These are phyloP conservation scores for Acronicta psi DNA, from an alignment of 2,888 invertebrate genomes.

Conservation along the genomic window DNA sequence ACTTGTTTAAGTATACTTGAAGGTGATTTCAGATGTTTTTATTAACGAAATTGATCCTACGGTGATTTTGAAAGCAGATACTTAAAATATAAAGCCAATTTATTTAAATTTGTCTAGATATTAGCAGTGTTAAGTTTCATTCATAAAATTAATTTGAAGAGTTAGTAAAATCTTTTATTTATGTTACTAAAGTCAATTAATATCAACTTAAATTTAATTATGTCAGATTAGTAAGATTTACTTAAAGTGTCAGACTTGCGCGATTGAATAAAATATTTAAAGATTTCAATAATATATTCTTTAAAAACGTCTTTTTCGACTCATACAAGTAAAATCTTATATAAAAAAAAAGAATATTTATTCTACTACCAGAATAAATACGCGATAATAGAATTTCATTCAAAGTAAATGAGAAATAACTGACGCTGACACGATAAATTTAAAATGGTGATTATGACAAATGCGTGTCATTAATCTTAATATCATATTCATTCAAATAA, in stretches of 20 bases:
- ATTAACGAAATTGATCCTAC: conserved; percentile 12
- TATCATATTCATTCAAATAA: conserved; percentile 16
- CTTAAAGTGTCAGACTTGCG: too few relatives aligned
- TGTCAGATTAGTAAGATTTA: too few relatives aligned
- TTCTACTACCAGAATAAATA: too few relatives aligned
- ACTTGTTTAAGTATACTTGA: conserved; percentile 5
- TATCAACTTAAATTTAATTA: too few relatives aligned
- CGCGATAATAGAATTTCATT: too few relatives aligned
- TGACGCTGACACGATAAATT: conserved; percentile 4
- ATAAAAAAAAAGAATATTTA: too few relatives aligned
- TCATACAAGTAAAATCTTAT: too few relatives aligned
- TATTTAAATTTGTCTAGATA: conserved; percentile 20
- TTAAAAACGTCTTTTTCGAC: too few relatives aligned
- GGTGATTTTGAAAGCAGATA: conserved; percentile 18
- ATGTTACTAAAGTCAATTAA: not conserved
- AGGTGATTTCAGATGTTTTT: conserved; percentile 5
- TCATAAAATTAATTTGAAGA: conserved; percentile 15
- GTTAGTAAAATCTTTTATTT: not conserved
- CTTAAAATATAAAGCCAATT: conserved; percentile 18
- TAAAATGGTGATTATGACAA: conserved; percentile 17
- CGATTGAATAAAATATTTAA: too few relatives aligned
- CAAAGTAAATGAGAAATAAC: not conserved
- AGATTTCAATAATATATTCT: too few relatives aligned
- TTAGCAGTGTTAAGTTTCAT: conserved; percentile 24
- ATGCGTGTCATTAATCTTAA: conserved; percentile 18